These are phyloP conservation scores for Apotomis turbidana DNA, from an alignment of 2,888 invertebrate genomes.

Conservation along the genomic window DNA sequence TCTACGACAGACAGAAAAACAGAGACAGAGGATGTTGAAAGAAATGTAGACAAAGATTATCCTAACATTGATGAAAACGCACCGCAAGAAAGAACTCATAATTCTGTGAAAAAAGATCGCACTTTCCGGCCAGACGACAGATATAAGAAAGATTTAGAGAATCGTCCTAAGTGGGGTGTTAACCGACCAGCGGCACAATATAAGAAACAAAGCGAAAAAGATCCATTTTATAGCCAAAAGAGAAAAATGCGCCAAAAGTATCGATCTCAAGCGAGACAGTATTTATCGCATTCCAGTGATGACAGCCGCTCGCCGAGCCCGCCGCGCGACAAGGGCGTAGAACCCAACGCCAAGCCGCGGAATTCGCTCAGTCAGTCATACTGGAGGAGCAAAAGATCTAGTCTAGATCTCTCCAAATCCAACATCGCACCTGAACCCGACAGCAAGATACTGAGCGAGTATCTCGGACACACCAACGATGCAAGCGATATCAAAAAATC, in stretches of 20 bases:
- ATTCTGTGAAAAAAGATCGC: slow-evolving; percentile 79
- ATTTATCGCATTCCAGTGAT: slow-evolving; percentile 85
- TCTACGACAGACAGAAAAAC: slow-evolving; percentile 62
- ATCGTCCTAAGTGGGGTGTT: slow-evolving; percentile 90
- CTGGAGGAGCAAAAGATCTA: slow-evolving; percentile 77
- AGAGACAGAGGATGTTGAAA: slow-evolving; percentile 68
- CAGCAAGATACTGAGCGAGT: slow-evolving; percentile 69
- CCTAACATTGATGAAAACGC: slow-evolving; percentile 79
- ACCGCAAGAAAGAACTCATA: slow-evolving; percentile 77
- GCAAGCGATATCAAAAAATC: slow-evolving; percentile 67
- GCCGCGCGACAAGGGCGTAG: slow-evolving; percentile 62
- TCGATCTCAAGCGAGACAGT: slow-evolving; percentile 82
- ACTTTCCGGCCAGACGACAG: slow-evolving; percentile 81
- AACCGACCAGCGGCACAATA: slow-evolving; percentile 92
- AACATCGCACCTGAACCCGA: slow-evolving; percentile 57
- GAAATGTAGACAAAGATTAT: slow-evolving; percentile 80
- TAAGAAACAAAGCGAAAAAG: slow-evolving; percentile 95
- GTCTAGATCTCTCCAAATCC: slow-evolving; percentile 72
- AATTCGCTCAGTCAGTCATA: slow-evolving; percentile 80
- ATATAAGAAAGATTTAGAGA: slow-evolving; percentile 83
- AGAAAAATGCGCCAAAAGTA: slow-evolving; percentile 87
- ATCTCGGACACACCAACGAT: slow-evolving; percentile 75
- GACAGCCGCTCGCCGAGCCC: slow-evolving; percentile 85
- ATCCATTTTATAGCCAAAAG: slow-evolving; percentile 91
- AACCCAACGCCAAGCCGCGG: slow-evolving; percentile 68